Conservation (phyloP, 1,140 invertebrate species). For the Sycobia sp. region DNA sequence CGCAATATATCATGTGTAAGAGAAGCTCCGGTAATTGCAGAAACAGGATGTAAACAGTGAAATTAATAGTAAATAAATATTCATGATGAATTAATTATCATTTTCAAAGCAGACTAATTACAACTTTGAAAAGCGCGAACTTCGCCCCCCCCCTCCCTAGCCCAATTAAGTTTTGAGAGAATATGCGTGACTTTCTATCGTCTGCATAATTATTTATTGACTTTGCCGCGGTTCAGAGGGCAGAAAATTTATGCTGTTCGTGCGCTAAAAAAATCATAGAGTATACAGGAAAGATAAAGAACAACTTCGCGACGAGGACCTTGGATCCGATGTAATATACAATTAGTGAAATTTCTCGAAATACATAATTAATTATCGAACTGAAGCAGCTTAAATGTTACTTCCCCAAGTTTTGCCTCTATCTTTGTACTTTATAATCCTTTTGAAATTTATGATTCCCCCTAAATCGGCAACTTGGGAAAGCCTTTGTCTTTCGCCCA, state of each 20-base stretch:
- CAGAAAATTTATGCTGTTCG: constrained; percentile 16
- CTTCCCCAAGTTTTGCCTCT: not conserved
- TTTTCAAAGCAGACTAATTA: constrained; percentile 24
- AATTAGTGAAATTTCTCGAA: not conserved
- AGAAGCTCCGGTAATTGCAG: too few species aligned
- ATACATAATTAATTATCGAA: constrained; percentile 22
- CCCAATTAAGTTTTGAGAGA: constrained; percentile 23
- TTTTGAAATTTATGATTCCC: constrained; percentile 30
- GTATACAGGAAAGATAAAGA: not conserved
- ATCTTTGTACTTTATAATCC: constrained; percentile 14
- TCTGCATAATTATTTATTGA: constrained; percentile 29
- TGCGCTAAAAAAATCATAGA: too few species aligned
- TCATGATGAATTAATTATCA: constrained; percentile 21
- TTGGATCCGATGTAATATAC: not conserved
- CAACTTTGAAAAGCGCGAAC: constrained; percentile 14
- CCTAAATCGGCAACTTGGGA: constrained; percentile 23
- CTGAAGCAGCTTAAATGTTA: constrained; percentile 8
- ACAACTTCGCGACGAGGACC: not conserved
- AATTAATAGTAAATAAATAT: constrained; percentile 29
- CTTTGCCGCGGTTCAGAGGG: not conserved
- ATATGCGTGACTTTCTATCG: constrained; percentile 5
- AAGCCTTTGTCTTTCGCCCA: constrained; percentile 24
- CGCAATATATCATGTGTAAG: too few species aligned
- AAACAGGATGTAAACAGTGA: too few species aligned
- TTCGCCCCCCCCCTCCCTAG: too few species aligned